Base-by-base conservation (phyloP, 1,140 invertebrate genomes). In the Teleopsis dalmanni region DNA sequence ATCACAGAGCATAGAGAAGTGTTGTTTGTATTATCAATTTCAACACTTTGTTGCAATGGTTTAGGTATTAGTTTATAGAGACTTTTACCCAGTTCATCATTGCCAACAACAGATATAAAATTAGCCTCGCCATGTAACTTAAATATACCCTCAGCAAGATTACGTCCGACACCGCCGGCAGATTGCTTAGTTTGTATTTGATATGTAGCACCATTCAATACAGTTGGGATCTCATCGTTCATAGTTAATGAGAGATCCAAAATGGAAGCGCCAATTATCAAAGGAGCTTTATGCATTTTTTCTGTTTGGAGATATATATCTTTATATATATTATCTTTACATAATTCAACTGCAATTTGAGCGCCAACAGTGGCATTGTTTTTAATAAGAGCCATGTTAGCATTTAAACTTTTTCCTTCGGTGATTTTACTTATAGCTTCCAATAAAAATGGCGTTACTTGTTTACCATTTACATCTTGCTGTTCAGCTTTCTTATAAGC, bases 391-490 rank as follows among this genome's bases (percentile, higher is more conserved):
- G 83, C 87, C 61, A 93, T 85, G 75, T 97, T 91, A 85, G 92
- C 78, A 64, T 74, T 52, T 13, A 98, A 74, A 8, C 93, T 95
- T 54, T 75, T 76, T 36, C 92, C 93, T 11, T 74, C 61, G 0
- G 93, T 96, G 5, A 89, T 74, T 60, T 83, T 72, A 47, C 82
- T 79, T 9, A 98, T 81, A 60, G 81, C 74, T 13, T 80, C 72
- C 13, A 98, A 72, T 13, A 99, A 73, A 72, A 87, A 98, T 2
- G 96, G 96, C 1, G 95, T 98, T 8, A 98, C 81, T 58, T 89
- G 79, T 72, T 94, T 95, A 3, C 94, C 94, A 13, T 53, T 62
- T 19, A 97, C 78, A n/a, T 76, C 75, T 51, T 74, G 71, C 6
- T 67, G 51, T 37, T 79, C 73, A 11, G 85, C 84, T 55, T 83